Percentiles rank a stretch among this genome's conserved stretches.
phyloP scores from a whole-genome alignment of 1,140 invertebrate species.

The Pogonomyrmex californicus region DNA sequence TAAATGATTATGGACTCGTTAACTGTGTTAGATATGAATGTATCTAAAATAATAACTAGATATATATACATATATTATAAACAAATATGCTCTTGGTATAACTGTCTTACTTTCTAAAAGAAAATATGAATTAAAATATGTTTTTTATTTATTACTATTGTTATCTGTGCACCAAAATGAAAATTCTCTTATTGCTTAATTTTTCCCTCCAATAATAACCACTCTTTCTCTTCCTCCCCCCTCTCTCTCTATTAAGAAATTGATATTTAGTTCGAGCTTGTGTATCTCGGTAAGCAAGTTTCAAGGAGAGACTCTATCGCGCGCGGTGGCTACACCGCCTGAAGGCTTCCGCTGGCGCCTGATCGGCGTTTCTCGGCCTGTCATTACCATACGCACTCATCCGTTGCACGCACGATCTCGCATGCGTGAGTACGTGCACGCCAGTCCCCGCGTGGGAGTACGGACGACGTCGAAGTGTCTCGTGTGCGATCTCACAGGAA shows the following conservation, averaged over 20 bases:
- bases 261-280: not conserved
- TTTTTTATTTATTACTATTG: not conserved
- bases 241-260: not conserved
- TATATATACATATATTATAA: not conserved
- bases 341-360: slow-evolving; percentile 81
- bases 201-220: slow-evolving; percentile 4
- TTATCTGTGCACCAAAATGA: not conserved
- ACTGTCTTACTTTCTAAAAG: not conserved
- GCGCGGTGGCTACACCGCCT: slow-evolving; percentile 77
- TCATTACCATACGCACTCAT: slow-evolving; percentile 84
- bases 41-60: not conserved
- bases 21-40: not conserved
- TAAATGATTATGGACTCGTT: not conserved
- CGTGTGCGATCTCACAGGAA: slow-evolving; percentile 57
- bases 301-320: slow-evolving; percentile 66
- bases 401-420: slow-evolving; percentile 80
- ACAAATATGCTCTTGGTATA: not conserved
- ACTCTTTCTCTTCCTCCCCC: not conserved
- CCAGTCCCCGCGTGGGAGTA: slow-evolving; percentile 77
- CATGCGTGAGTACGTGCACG: slow-evolving; percentile 81
- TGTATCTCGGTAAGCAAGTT: slow-evolving; percentile 41
- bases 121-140: not conserved
- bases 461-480: slow-evolving; percentile 72
- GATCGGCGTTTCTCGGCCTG: slow-evolving; percentile 81
- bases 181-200: not conserved